Evolutionary conservation across 2,888 invertebrate species (phyloP).

Genomic region (Anticlea derivata): DNA sequence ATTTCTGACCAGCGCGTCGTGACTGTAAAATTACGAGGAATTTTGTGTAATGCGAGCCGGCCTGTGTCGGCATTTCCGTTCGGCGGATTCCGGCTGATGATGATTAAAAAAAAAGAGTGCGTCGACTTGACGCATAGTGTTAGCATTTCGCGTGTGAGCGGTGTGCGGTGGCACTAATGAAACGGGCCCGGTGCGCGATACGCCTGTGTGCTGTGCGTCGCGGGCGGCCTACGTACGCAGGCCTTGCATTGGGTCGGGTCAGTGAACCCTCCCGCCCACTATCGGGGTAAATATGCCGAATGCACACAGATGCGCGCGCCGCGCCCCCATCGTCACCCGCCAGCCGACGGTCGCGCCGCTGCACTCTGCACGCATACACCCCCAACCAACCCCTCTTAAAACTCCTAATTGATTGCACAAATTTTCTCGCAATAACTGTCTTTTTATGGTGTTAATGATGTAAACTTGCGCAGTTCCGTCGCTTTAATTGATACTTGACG

Average conservation of each 20-base stretch:
- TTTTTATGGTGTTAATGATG: conserved; percentile 82
- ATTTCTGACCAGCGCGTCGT: conserved; percentile 44
- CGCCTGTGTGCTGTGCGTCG: conserved; percentile 56
- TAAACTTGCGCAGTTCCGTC: conserved; percentile 76
- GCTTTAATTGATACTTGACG: conserved; percentile 73
- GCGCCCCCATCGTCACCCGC: conserved; percentile 55
- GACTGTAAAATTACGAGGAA: conserved; percentile 24
- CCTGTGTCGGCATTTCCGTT: conserved; percentile 23
- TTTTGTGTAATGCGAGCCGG: conserved; percentile 36
- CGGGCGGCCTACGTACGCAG: conserved; percentile 75
- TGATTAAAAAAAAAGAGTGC: conserved; percentile 65
- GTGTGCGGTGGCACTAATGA: conserved; percentile 75
- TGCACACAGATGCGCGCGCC: conserved; percentile 83
- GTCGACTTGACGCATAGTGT: conserved; percentile 77
- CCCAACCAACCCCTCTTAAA: conserved; percentile 72
- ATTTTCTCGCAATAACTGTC: conserved; percentile 83
- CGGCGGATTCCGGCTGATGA: conserved; percentile 47
- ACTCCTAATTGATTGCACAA: conserved; percentile 84
- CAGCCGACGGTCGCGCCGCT: conserved; percentile 64
- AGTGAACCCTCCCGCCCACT: conserved; percentile 80
- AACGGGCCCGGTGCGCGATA: conserved; percentile 56
- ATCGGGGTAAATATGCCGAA: conserved; percentile 84
- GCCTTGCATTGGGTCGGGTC: conserved; percentile 82
- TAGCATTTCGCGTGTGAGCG: conserved; percentile 70
- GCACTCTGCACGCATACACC: conserved; percentile 74